Conservation (phyloP, 2,113 vertebrate genomes). For the Psophia crepitans region DNA sequence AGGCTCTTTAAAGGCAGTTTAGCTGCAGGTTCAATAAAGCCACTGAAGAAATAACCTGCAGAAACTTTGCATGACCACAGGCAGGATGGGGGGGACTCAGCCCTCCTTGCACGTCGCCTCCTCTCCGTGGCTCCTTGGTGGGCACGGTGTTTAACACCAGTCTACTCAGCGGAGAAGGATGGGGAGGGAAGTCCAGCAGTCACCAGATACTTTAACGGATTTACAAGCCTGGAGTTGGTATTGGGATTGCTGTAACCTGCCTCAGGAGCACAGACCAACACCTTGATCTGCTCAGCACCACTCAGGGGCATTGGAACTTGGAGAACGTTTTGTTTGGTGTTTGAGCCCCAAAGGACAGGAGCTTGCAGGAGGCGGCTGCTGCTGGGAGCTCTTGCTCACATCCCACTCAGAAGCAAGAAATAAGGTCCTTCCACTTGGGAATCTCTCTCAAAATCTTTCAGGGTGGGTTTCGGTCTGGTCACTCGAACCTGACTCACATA, state of each 20-base stretch:
- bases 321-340: not conserved
- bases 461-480: not conserved
- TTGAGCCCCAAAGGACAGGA: not conserved
- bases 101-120: fast-evolving
- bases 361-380: not conserved
- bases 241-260: not conserved
- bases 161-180: not conserved
- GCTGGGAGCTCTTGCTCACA: not conserved
- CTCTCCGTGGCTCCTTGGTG: not conserved
- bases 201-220: not conserved
- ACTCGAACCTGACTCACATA: not conserved
- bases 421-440: not conserved
- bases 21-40: not conserved
- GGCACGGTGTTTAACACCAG: not conserved
- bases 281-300: not conserved
- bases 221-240: not conserved
- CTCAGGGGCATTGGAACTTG: not conserved
- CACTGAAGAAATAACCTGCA: not conserved
- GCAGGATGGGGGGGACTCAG: not conserved
- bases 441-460: not conserved
- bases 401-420: not conserved
- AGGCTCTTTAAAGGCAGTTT: not conserved
- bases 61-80: not conserved
- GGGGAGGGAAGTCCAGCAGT: not conserved
- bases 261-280: not conserved